Evolutionary conservation across 1,140 invertebrate species (phyloP).

Genomic region (Meteorus sp.): DNA sequence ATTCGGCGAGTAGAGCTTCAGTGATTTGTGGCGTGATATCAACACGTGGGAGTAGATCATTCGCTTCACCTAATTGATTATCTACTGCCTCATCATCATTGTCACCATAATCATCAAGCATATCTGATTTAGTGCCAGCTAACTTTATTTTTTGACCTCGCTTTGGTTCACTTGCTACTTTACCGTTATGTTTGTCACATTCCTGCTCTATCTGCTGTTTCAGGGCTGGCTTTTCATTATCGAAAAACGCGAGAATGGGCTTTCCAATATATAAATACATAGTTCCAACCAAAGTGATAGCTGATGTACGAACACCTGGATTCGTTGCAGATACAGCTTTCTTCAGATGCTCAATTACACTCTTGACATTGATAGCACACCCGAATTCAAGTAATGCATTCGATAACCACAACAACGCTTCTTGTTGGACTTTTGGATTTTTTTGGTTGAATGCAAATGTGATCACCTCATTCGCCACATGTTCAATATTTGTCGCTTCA

Average conservation of each 20-base stretch:
- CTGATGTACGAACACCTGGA: slow-evolving; percentile 76
- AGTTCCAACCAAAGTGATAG: slow-evolving; percentile 69
- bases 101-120: slow-evolving; percentile 61
- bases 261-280: slow-evolving; percentile 83
- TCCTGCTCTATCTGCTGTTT: slow-evolving; percentile 86
- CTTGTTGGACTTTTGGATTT: slow-evolving; percentile 89
- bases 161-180: slow-evolving; percentile 71
- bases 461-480: slow-evolving; percentile 71
- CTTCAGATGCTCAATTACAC: slow-evolving; percentile 77
- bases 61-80: slow-evolving; percentile 61
- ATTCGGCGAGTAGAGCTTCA: slow-evolving; percentile 75
- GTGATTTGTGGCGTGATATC: slow-evolving; percentile 89
- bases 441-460: slow-evolving; percentile 83
- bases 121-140: slow-evolving; percentile 35
- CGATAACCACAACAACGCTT: slow-evolving; percentile 79
- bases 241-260: slow-evolving; percentile 76
- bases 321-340: slow-evolving; percentile 84
- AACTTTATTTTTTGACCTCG: slow-evolving; percentile 59
- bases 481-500: slow-evolving; percentile 77
- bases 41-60: slow-evolving; percentile 72
- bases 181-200: slow-evolving; percentile 78
- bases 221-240: slow-evolving; percentile 83
- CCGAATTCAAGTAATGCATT: slow-evolving; percentile 84
- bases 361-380: slow-evolving; percentile 76
- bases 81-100: slow-evolving; percentile 57